Percentiles rank a stretch among this genome's conserved stretches.
Evolutionary conservation across 2,888 invertebrate species (phyloP).

Genomic region (Pristionchus fissidentatus): DNA sequence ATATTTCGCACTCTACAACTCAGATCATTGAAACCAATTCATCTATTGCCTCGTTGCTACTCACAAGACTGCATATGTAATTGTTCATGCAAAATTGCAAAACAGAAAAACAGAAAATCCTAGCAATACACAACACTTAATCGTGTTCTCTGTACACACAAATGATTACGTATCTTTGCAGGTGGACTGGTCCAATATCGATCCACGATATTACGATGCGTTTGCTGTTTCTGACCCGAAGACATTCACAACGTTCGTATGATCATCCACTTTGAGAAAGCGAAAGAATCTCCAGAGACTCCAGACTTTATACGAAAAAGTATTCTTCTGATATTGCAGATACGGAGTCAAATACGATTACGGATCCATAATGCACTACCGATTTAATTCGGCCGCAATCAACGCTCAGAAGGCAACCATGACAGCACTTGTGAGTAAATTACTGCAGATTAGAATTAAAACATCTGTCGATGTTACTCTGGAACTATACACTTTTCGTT

Average conservation of each 20-base stretch:
- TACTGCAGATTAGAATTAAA: too few species aligned
- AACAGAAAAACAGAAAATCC: neutral
- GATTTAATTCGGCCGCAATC: conserved; percentile 66
- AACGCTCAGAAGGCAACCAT: conserved; percentile 67
- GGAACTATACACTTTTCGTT: too few species aligned
- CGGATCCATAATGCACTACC: conserved; percentile 73
- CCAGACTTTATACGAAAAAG: neutral
- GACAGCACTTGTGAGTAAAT: conserved; percentile 67
- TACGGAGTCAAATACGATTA: conserved; percentile 67
- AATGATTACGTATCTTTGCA: neutral
- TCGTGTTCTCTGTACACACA: neutral
- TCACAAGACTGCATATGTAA: too few species aligned
- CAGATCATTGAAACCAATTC: neutral
- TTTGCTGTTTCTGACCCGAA: conserved; percentile 72
- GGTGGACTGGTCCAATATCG: conserved; percentile 73
- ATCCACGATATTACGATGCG: conserved; percentile 73
- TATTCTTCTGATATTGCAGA: conserved; percentile 47
- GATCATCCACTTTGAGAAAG: neutral
- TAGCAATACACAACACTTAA: neutral
- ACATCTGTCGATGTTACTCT: too few species aligned
- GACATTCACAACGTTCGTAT: conserved; percentile 67
- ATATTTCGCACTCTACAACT: neutral
- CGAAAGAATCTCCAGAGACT: neutral
- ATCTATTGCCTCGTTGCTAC: neutral
- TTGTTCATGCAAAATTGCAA: neutral